A percentile compares a stretch with the other conserved stretches of the same genome.
Evolutionary conservation across 2,113 vertebrate genomes (phyloP).

Genomic region (Pampusana beccarii): DNA sequence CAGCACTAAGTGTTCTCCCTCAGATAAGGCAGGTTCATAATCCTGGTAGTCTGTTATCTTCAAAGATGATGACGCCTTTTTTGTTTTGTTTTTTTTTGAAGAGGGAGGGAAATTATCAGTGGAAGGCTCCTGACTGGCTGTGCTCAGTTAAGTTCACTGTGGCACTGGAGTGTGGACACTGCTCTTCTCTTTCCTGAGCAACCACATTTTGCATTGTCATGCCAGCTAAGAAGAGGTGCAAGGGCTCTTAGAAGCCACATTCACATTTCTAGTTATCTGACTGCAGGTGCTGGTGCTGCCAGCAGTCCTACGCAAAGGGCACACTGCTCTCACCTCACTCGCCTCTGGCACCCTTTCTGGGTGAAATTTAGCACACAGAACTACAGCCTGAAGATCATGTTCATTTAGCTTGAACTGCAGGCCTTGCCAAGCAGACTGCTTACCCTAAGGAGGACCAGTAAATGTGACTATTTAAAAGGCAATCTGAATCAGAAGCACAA

Average conservation of each 20-base stretch:
- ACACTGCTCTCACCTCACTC: neutral
- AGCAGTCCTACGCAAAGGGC: neutral
- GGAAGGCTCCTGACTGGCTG: neutral
- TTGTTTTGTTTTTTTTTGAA: neutral
- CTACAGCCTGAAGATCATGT: neutral
- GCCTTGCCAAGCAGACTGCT: neutral
- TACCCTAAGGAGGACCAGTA: neutral
- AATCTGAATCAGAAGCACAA: neutral
- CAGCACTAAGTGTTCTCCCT: neutral
- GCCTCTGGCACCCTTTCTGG: neutral
- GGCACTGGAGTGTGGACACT: neutral
- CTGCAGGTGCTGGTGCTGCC: neutral
- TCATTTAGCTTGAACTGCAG: neutral
- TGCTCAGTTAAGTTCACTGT: neutral
- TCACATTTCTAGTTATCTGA: neutral
- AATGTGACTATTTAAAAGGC: neutral
- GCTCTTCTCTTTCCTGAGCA: neutral
- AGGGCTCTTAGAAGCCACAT: neutral
- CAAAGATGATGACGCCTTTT: neutral
- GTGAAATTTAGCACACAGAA: neutral
- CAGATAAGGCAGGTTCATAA: neutral
- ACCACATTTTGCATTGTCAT: neutral
- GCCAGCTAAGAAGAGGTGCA: neutral
- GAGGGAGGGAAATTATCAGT: neutral
- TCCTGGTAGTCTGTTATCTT: neutral